These are phyloP conservation scores for Thunnus albacares DNA, from an alignment of 2,797 vertebrate species.

Conservation along the genomic window DNA sequence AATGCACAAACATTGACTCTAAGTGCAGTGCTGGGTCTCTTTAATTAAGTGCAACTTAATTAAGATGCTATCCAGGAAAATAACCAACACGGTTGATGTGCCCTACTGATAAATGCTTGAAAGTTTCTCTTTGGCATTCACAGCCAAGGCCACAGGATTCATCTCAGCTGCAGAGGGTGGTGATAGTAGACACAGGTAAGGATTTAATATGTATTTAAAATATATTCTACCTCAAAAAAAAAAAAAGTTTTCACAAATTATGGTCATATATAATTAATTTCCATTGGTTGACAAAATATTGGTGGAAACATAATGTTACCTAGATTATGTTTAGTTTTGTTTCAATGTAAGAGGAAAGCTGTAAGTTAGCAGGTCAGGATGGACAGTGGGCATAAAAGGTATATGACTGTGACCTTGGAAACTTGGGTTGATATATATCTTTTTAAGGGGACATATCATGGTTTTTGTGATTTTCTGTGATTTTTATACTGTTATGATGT, in stretches of 20 bases:
- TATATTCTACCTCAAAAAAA: not conserved
- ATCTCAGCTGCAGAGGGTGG: not conserved
- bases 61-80: conserved; percentile 66
- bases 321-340: not conserved
- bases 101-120: conserved; percentile 33
- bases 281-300: not conserved
- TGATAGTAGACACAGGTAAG: not conserved
- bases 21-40: conserved; percentile 28
- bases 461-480: too few species aligned
- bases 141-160: not conserved
- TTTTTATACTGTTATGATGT: too few species aligned
- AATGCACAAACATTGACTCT: conserved; percentile 52
- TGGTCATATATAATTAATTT: not conserved
- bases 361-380: not conserved
- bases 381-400: not conserved
- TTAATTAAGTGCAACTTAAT: conserved; percentile 72
- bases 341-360: too few species aligned
- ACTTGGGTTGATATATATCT: too few species aligned
- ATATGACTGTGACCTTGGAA: too few species aligned
- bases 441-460: too few species aligned
- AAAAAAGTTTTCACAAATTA: too few species aligned
- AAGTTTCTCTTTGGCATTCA: conserved; percentile 13
- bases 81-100: conserved; percentile 28
- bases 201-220: not conserved
- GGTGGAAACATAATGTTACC: not conserved